These are phyloP conservation scores for Dicentrarchus labrax DNA, from an alignment of 2,113 vertebrate species.

Conservation along the genomic window DNA sequence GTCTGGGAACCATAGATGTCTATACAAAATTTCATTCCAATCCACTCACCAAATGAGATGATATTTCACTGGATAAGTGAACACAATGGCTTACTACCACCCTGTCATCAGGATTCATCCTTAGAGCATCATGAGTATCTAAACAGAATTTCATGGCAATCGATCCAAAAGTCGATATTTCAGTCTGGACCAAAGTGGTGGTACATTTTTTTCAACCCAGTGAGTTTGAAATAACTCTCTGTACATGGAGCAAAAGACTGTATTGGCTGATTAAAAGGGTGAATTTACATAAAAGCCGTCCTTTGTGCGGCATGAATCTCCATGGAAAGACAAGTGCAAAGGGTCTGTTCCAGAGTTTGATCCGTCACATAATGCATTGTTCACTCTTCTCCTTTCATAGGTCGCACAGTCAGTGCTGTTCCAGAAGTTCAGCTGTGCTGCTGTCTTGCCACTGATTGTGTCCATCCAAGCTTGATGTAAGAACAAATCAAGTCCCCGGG, in stretches of 20 bases:
- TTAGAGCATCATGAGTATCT: no score
- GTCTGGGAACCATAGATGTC: no score
- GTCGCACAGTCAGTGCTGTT: conserved; percentile 29
- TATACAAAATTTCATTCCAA: no score
- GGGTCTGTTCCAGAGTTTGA: conserved; percentile 13
- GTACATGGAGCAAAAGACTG: background rate
- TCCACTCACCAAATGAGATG: no score
- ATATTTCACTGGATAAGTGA: no score
- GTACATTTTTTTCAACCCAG: background rate
- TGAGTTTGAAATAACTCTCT: background rate
- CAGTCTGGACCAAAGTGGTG: background rate
- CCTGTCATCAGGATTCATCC: no score
- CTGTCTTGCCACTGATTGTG: conserved; percentile 65
- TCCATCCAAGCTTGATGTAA: conserved; percentile 76
- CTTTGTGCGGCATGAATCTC: conserved; percentile 8
- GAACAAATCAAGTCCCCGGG: conserved; percentile 57
- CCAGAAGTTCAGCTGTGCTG: conserved; percentile 71
- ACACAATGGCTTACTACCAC: no score
- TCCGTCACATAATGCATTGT: conserved; percentile 49
- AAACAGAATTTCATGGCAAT: no score
- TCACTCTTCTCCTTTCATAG: conserved; percentile 11
- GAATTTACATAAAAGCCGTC: conserved; percentile 26
- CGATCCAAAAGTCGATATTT: no score
- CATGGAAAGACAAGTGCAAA: conserved; percentile 28
- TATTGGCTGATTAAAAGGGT: conserved; percentile 16